A percentile compares a stretch with the other conserved stretches of the same genome.
phyloP scores from a whole-genome alignment of 2,797 vertebrate genomes.

The Xiphophorus birchmanni region DNA sequence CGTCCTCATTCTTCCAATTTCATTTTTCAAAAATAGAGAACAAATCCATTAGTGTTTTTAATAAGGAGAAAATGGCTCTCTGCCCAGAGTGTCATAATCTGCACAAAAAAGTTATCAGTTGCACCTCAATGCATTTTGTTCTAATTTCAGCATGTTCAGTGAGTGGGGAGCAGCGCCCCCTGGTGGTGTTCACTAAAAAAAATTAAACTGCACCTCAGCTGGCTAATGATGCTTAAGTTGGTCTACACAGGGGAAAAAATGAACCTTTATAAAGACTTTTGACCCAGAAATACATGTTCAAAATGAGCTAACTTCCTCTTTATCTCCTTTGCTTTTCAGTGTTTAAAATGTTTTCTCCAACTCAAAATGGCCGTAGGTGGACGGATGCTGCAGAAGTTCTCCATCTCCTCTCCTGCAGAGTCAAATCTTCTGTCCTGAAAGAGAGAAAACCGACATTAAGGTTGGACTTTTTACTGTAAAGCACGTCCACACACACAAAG shows the following conservation, averaged over 20 bases:
- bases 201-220: neutral
- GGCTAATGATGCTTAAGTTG: neutral
- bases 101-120: neutral
- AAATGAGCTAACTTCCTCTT: constrained; percentile 3
- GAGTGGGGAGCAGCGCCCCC: neutral
- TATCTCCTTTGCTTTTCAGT: constrained; percentile 1
- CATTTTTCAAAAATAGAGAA: neutral
- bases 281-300: constrained; percentile 4
- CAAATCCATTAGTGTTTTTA: neutral
- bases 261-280: neutral
- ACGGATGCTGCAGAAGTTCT: constrained; percentile 21
- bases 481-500: neutral
- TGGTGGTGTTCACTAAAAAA: neutral
- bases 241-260: neutral
- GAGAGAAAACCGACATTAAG: constrained; percentile 5
- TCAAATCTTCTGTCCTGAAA: constrained; percentile 44
- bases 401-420: neutral
- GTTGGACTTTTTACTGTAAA: constrained; percentile 9
- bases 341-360: neutral
- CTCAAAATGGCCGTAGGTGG: constrained; percentile 43
- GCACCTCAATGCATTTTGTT: neutral
- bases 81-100: neutral
- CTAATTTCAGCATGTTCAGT: neutral
- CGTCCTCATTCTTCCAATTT: neutral
- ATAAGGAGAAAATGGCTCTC: neutral